Base-by-base conservation (phyloP, 2,888 invertebrate species). In the Cryptocephalus moraei region DNA sequence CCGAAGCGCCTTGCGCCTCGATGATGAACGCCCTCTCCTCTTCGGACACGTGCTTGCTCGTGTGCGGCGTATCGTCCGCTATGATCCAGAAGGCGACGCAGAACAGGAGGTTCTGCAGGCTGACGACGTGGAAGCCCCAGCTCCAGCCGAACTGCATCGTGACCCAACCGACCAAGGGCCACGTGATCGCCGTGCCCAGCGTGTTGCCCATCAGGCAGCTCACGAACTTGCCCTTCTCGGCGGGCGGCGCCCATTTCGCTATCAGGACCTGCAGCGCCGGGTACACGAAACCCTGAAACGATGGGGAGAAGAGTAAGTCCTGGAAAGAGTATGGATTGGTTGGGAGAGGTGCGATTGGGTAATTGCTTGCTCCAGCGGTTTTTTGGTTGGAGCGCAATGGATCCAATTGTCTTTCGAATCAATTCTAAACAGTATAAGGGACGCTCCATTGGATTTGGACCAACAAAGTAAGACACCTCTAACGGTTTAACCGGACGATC, bases 201-300 rank as follows among this genome's bases (percentile, higher is more conserved):
- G 84, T 83, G 6, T 85, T 85, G 9, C 85, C 85, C 75, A 84
- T 79, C 58, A 85, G 71, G 0, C 84, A 78, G 57, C 82, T 80
- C 1, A 85, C 73, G 60, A 86, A 85, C 61, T 84, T 81, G 8
- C 84, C 80, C 62, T 81, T 84, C 62, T 86, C 85, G n/a, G 77
- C 74, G 1, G 85, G 84, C 0, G 86, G 85, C 0, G 83, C 76
- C 86, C 86, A 86, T 58, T 78, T 75, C 0, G 85, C 82, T 4
- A 86, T 79, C 48, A 86, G 62, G 4, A 75, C 76, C 54, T 83
- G 82, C 9, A 80, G 71, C 4, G 80, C 73, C 2, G 83, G 83
- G 64, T 82, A 83, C 22, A 77, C 67, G 14, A 80, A 72, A 9
- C 82, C 83, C 73, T 80, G 61, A 34, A 4, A 43, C 10, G 31